These are phyloP conservation scores for Bufotes viridis DNA, from an alignment of 2,797 vertebrate species.

Conservation along the genomic window DNA sequence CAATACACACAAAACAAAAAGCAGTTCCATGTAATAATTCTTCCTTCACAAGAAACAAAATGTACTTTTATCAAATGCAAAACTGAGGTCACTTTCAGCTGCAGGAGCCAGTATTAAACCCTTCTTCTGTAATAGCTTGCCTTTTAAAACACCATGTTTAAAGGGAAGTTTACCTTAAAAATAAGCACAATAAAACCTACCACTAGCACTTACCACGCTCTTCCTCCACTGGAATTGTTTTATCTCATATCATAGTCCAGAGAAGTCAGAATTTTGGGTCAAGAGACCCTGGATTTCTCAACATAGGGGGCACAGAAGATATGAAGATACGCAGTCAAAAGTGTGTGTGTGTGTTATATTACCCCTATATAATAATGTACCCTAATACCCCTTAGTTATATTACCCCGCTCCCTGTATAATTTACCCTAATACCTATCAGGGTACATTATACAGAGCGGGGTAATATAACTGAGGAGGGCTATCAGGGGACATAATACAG, in stretches of 20 bases:
- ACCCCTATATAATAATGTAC: too few species aligned
- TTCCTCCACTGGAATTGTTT: background rate
- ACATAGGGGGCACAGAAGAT: too few species aligned
- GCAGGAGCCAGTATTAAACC: background rate
- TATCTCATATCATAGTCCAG: background rate
- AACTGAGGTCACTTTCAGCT: constrained; percentile 6
- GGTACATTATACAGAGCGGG: too few species aligned
- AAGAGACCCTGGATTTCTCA: too few species aligned
- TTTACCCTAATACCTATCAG: too few species aligned
- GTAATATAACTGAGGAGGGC: too few species aligned
- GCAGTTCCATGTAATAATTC: background rate
- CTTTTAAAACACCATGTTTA: background rate
- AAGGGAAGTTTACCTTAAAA: background rate
- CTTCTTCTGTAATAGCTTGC: background rate
- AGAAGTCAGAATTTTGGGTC: too few species aligned
- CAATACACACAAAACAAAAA: background rate
- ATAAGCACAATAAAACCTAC: background rate
- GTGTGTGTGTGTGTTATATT: too few species aligned
- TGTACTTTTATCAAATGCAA: background rate
- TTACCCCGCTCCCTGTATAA: too few species aligned
- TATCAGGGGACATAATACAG: too few species aligned
- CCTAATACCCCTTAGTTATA: too few species aligned
- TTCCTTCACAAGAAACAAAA: background rate
- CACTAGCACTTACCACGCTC: background rate
- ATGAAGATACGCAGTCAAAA: too few species aligned